phyloP scores from a whole-genome alignment of 1,140 invertebrate genomes.

The Drosophila truncata region DNA sequence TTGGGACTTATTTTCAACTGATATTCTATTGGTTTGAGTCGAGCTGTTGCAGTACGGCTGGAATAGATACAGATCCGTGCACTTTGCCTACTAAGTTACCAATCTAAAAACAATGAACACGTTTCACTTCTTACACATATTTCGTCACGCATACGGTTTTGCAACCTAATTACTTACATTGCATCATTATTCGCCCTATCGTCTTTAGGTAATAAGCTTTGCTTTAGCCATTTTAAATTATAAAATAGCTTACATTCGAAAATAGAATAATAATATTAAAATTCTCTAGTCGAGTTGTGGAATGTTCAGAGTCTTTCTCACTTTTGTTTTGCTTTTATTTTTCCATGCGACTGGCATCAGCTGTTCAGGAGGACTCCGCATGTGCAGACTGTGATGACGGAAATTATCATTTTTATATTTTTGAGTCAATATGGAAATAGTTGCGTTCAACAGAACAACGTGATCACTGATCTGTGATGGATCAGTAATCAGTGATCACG shows the following conservation, averaged over 20 bases:
- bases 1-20: not conserved
- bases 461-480: too few species aligned
- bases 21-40: constrained; percentile 9
- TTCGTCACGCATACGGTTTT: constrained; percentile 15
- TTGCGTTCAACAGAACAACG: too few species aligned
- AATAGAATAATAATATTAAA: not conserved
- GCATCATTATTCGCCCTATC: not conserved
- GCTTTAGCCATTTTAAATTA: not conserved
- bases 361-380: constrained; percentile 17
- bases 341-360: not conserved
- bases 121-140: not conserved
- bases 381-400: not conserved
- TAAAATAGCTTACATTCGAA: not conserved
- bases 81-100: constrained; percentile 41
- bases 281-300: not conserved
- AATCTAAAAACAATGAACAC: constrained; percentile 13
- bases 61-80: constrained; percentile 11
- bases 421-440: too few species aligned
- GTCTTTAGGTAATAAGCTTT: not conserved
- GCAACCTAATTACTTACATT: constrained; percentile 5
- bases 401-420: not conserved
- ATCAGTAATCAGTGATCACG: too few species aligned
- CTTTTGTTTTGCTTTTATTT: constrained; percentile 37
- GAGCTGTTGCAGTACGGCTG: not conserved
- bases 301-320: constrained; percentile 18